phyloP scores from a whole-genome alignment of 2,797 vertebrate genomes.

The Hemibagrus guttatus region DNA sequence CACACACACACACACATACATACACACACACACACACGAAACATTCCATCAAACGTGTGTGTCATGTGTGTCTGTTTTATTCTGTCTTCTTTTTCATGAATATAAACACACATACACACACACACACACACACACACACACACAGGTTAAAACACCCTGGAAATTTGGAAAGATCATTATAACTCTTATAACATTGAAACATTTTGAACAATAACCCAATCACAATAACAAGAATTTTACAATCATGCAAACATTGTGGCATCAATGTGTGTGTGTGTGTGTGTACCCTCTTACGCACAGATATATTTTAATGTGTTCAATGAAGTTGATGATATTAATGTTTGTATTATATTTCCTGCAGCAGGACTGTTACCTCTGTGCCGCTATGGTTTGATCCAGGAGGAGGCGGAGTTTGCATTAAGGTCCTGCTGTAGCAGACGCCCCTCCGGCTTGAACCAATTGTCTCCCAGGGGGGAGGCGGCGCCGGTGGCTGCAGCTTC shows the following conservation, averaged over 20 bases:
- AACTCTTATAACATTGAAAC: constrained; percentile 36
- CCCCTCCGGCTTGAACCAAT: constrained; percentile 76
- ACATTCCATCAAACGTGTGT: too few species aligned
- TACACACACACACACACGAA: background rate
- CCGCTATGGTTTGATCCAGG: constrained; percentile 81
- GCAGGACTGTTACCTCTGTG: constrained; percentile 62
- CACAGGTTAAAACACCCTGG: constrained; percentile 25
- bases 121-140: background rate
- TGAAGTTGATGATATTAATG: background rate
- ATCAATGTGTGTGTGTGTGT: background rate
- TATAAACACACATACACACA: background rate
- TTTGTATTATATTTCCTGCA: background rate
- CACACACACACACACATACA: background rate
- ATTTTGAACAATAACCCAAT: constrained; percentile 24
- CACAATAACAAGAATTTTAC: constrained; percentile 35
- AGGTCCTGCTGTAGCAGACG: constrained; percentile 79
- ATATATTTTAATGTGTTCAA: background rate
- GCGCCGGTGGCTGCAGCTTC: constrained; percentile 71
- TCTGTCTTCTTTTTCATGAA: too few species aligned
- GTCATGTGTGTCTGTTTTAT: too few species aligned
- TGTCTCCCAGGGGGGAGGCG: constrained; percentile 68
- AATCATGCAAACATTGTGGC: constrained; percentile 9
- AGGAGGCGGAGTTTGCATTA: constrained; percentile 77
- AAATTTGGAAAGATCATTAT: constrained; percentile 35
- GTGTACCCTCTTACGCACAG: background rate